Conservation (phyloP, 2,113 vertebrate species). For the Beaufortia kweichowensis region DNA sequence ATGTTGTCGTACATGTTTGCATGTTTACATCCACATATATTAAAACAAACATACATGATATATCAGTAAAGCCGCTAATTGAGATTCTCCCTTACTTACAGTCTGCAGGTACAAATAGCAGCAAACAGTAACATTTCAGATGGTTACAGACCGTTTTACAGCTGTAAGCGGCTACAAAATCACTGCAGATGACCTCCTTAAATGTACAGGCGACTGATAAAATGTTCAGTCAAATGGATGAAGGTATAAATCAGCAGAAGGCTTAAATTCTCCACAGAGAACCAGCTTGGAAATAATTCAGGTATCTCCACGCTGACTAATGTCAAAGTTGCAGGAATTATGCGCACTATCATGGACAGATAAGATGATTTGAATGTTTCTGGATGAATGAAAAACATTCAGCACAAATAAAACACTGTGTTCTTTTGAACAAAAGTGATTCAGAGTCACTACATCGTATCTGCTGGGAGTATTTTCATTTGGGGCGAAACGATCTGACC, state of each 20-base stretch:
- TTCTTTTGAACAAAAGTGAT: neutral
- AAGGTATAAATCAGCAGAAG: neutral
- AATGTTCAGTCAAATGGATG: neutral
- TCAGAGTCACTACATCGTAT: neutral
- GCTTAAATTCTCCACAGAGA: neutral
- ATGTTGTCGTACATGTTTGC: too few relatives aligned
- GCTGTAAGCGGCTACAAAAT: neutral
- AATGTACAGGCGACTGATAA: constrained; percentile 3
- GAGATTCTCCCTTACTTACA: too few relatives aligned
- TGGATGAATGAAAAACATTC: constrained; percentile 1
- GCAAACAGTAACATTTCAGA: neutral
- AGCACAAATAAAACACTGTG: neutral
- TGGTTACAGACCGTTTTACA: neutral
- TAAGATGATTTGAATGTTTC: neutral
- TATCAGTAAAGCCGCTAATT: too few relatives aligned
- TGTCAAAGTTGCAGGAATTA: neutral
- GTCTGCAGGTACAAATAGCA: neutral
- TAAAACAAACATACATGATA: too few relatives aligned
- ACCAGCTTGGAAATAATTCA: neutral
- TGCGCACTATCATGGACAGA: neutral
- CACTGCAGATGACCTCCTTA: neutral
- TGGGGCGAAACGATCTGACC: constrained; percentile 1
- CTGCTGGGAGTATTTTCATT: constrained; percentile 5
- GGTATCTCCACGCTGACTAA: neutral
- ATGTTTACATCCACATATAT: too few relatives aligned